Percentiles rank a stretch among this genome's conserved stretches.
phyloP scores from a whole-genome alignment of 2,888 invertebrate species.

The Thymelicus sylvestris region DNA sequence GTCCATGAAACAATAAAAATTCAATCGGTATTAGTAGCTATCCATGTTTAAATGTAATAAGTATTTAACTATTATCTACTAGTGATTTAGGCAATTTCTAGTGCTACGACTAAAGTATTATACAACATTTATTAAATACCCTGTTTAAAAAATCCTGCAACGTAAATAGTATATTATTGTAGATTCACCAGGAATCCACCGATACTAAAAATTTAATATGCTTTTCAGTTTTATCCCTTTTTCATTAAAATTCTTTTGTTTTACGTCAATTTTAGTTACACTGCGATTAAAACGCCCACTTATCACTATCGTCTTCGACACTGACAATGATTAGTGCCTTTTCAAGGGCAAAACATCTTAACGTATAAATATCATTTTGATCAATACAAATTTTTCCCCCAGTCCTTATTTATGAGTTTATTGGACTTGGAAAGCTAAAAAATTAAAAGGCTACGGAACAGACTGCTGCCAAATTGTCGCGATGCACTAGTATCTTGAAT shows the following conservation, averaged over 20 bases:
- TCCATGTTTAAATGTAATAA: slow-evolving; percentile 29
- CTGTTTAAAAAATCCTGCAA: no score
- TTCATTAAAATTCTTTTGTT: no score
- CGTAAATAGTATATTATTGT: no score
- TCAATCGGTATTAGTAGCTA: slow-evolving; percentile 22
- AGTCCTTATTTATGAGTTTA: neutral
- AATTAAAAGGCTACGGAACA: no score
- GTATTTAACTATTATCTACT: slow-evolving; percentile 18
- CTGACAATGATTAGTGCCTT: neutral
- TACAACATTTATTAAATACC: neutral
- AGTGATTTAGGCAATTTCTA: neutral
- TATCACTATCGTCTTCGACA: neutral
- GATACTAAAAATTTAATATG: no score
- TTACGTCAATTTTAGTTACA: no score
- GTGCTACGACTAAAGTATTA: slow-evolving; percentile 2
- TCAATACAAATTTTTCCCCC: neutral
- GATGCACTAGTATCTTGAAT: neutral
- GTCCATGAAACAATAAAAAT: neutral
- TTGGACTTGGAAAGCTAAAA: neutral
- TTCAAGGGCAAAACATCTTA: no score
- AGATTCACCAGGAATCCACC: no score
- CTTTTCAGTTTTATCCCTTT: no score
- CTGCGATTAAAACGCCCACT: no score
- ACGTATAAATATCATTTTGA: neutral
- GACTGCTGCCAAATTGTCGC: neutral